These are phyloP conservation scores for Denticeps clupeoides DNA, from an alignment of 2,797 vertebrate species.

Conservation along the genomic window DNA sequence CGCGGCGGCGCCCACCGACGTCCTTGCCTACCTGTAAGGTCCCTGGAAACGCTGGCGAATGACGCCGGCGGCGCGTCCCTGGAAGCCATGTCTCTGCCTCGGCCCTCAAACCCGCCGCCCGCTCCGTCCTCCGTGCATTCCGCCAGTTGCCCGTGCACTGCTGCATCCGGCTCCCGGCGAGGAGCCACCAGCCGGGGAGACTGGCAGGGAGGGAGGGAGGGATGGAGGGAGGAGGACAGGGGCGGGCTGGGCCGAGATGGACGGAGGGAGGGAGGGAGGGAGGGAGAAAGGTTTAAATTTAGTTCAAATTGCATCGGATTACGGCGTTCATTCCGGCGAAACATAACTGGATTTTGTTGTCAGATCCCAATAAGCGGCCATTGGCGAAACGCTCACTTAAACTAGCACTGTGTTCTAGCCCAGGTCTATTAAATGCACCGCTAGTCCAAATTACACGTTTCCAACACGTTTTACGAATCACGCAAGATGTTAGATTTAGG, in stretches of 20 bases:
- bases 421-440: too few relatives aligned
- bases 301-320: too few relatives aligned
- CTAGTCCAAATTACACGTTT: too few relatives aligned
- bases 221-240: slow-evolving; percentile 12
- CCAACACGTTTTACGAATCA: too few relatives aligned
- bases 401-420: too few relatives aligned
- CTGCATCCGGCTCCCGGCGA: slow-evolving; percentile 39
- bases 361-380: too few relatives aligned
- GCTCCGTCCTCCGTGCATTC: slow-evolving; percentile 45
- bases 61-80: slow-evolving; percentile 55
- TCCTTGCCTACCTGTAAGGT: slow-evolving; percentile 61
- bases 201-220: slow-evolving; percentile 18
- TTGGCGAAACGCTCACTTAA: too few relatives aligned
- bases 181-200: slow-evolving; percentile 20
- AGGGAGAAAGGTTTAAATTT: background rate
- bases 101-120: slow-evolving; percentile 30
- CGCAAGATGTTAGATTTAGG: too few relatives aligned
- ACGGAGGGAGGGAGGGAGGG: background rate
- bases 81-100: slow-evolving; percentile 61
- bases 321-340: too few relatives aligned
- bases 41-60: slow-evolving; percentile 57
- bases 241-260: background rate
- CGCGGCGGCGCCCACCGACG: background rate
- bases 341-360: too few relatives aligned
- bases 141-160: slow-evolving; percentile 36